These are phyloP conservation scores for Buteo buteo DNA, from an alignment of 2,113 vertebrate genomes.

Conservation along the genomic window DNA sequence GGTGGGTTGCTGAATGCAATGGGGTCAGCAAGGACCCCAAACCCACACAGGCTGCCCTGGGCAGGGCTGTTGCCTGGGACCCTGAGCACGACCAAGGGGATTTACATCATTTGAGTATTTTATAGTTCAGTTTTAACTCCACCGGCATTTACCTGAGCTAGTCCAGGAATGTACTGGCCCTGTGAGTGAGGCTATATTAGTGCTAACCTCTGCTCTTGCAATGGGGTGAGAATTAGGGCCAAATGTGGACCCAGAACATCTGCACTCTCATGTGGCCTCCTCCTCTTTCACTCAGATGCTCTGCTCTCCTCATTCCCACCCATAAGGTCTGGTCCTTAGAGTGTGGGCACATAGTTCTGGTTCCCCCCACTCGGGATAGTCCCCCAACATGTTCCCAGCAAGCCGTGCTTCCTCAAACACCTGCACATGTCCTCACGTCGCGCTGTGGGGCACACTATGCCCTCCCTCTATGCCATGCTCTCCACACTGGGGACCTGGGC, in stretches of 20 bases:
- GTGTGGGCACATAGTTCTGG: not conserved
- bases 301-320: not conserved
- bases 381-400: not conserved
- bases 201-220: not conserved
- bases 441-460: rapidly evolving
- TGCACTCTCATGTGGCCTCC: not conserved
- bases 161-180: not conserved
- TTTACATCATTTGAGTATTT: not conserved
- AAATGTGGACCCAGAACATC: rapidly evolving
- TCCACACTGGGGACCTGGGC: not conserved
- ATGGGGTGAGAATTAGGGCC: not conserved
- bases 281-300: not conserved
- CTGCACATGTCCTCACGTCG: not conserved
- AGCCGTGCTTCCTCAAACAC: not conserved
- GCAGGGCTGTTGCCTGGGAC: not conserved
- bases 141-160: not conserved
- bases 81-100: not conserved
- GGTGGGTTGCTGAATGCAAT: not conserved
- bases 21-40: not conserved
- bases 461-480: not conserved
- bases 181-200: not conserved
- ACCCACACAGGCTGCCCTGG: not conserved
- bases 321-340: not conserved
- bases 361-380: rapidly evolving
- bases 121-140: not conserved